Evolutionary conservation across 2,888 invertebrate species (phyloP).

Genomic region (Caenorhabditis virilis): DNA sequence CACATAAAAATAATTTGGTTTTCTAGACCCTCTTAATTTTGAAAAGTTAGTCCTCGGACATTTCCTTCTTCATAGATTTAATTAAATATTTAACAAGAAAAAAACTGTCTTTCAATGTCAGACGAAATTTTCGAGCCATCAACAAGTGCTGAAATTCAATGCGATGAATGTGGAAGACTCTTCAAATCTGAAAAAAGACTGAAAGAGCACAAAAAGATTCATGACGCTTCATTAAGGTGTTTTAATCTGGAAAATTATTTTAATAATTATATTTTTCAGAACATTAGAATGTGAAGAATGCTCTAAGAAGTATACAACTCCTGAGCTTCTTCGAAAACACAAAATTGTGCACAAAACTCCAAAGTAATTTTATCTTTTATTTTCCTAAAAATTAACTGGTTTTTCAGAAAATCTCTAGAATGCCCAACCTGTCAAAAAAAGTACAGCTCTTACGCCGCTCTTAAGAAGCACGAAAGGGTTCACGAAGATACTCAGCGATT

Average conservation of each 20-base stretch:
- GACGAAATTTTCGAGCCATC: neutral
- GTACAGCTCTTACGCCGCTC: constrained; percentile 29
- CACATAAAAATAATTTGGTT: neutral
- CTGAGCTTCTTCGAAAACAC: constrained; percentile 32
- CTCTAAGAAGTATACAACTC: constrained; percentile 15
- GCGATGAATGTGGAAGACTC: constrained; percentile 30
- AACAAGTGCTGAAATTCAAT: constrained; percentile 20
- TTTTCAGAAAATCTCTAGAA: constrained; percentile 27
- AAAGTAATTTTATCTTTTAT: constrained; percentile 10
- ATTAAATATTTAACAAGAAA: too few species aligned
- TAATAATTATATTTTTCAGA: constrained; percentile 14
- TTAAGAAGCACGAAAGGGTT: constrained; percentile 23
- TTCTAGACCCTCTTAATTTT: neutral
- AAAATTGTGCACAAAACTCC: constrained; percentile 24
- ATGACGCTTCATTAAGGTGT: constrained; percentile 21
- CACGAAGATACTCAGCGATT: constrained; percentile 35
- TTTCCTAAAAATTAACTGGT: neutral
- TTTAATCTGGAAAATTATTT: neutral
- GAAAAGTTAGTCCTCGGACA: too few species aligned
- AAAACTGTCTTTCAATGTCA: constrained; percentile 2
- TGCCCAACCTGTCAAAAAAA: constrained; percentile 29
- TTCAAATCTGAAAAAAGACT: constrained; percentile 16
- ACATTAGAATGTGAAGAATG: constrained; percentile 21
- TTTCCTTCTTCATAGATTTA: too few species aligned
- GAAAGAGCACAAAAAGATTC: constrained; percentile 25